Base-by-base conservation (phyloP, 2,797 vertebrate genomes). In the Alectoris magna region DNA sequence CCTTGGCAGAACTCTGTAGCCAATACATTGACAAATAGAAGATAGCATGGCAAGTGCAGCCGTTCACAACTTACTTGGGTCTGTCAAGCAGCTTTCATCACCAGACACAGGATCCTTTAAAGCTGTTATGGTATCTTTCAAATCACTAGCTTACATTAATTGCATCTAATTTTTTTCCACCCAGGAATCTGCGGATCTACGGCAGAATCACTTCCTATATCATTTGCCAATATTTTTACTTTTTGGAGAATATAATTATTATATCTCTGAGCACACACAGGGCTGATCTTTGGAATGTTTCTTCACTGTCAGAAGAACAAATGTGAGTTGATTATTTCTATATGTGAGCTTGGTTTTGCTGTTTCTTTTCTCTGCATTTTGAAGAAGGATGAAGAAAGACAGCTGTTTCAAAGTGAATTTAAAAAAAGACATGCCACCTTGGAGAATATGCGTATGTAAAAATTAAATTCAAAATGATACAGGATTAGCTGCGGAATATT, bases 21-120 rank as follows among this genome's bases (percentile, higher is more conserved):
- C 83, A 93, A 74, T 93, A 62, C 46, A 93, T 79, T 90, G 92
- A 95, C 85, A 91, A 87, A 82, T 26, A 91, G 2, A 71, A 93
- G 68, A 75, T 19, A 75, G 84, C 2, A 3, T 13, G 53, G 82
- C 84, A 84, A 94, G 76, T 1, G 2, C 84, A 92, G 76, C 83
- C 87, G 73, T 88, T 93, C 92, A 59, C 2, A 12, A 62, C 87
- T 67, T 46, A 22, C 10, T 71, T 62, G 38, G 34, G 60, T 53
- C 87, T 72, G 75, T 77, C 84, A 70, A 94, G 46, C 66, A 70
- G 81, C 71, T 87, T 89, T 80, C 1, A 3, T 91, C 69, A 77
- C 41, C 69, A 87, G 62, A 62, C 84, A 66, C 1, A 2, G 46
- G 29, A 76, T 66, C 60, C 78, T 84, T 84, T 36, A 14, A 76